Percentiles rank a stretch among this genome's conserved stretches.
phyloP scores from a whole-genome alignment of 1,140 invertebrate genomes.

The Fopius arisanus region DNA sequence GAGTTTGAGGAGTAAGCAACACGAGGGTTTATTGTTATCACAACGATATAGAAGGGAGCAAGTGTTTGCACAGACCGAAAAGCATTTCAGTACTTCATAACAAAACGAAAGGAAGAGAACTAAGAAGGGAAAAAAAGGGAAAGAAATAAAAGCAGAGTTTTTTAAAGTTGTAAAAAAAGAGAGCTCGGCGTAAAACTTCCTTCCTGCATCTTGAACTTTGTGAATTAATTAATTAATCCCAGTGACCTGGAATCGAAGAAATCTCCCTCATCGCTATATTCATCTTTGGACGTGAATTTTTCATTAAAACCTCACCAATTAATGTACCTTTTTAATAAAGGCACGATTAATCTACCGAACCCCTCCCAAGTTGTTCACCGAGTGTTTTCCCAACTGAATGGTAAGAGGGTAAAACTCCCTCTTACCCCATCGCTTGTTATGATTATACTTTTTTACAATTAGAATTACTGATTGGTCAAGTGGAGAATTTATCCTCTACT shows the following conservation, averaged over 20 bases:
- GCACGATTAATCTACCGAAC: slow-evolving; percentile 24
- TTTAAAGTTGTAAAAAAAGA: slow-evolving; percentile 4
- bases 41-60: slow-evolving; percentile 45
- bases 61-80: slow-evolving; percentile 44
- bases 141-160: background rate
- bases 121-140: background rate
- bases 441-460: slow-evolving; percentile 48
- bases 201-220: slow-evolving; percentile 25
- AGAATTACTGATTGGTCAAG: slow-evolving; percentile 52
- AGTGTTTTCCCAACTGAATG: slow-evolving; percentile 23
- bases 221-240: slow-evolving; percentile 28
- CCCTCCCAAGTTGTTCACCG: slow-evolving; percentile 15
- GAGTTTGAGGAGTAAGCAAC: slow-evolving; percentile 27
- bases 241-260: slow-evolving; percentile 18
- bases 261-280: background rate
- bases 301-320: slow-evolving; percentile 27
- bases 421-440: slow-evolving; percentile 2
- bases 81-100: slow-evolving; percentile 6
- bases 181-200: background rate
- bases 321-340: slow-evolving; percentile 31
- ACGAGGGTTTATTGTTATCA: slow-evolving; percentile 43
- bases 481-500: slow-evolving; percentile 19
- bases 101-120: background rate
- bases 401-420: slow-evolving; percentile 1
- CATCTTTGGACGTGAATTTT: slow-evolving; percentile 22